Conservation (phyloP, 2,888 invertebrate genomes). For the Argynnis bischoffii region DNA sequence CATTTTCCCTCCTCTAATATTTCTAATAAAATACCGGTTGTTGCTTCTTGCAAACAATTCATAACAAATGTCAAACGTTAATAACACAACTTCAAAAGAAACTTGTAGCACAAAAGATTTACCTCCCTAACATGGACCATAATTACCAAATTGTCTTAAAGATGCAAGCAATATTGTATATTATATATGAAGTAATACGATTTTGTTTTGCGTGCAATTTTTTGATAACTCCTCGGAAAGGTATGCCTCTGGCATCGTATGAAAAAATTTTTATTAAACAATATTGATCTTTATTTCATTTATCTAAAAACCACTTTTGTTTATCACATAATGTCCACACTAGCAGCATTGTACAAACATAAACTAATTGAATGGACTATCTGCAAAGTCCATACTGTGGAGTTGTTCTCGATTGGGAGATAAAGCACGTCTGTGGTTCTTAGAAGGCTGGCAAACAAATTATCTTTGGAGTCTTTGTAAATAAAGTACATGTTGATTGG, state of each 20-base stretch:
- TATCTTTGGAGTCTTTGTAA: constrained; percentile 34
- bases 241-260: not conserved
- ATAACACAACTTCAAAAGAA: constrained; percentile 60
- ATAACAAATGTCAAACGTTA: constrained; percentile 66
- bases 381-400: constrained; percentile 28
- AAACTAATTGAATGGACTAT: constrained; percentile 39
- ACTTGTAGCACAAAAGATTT: constrained; percentile 39
- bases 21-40: constrained; percentile 49
- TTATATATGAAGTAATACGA: not conserved
- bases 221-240: not conserved
- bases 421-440: constrained; percentile 36
- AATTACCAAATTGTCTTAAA: constrained; percentile 12
- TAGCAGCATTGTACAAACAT: constrained; percentile 25
- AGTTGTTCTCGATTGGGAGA: constrained; percentile 36
- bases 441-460: constrained; percentile 31
- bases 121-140: constrained; percentile 8
- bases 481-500: constrained; percentile 30
- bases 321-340: constrained; percentile 3
- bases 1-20: constrained; percentile 13
- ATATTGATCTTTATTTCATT: constrained; percentile 11
- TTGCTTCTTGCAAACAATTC: constrained; percentile 69
- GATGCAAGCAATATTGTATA: not conserved
- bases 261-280: not conserved
- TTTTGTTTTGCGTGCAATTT: not conserved
- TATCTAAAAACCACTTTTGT: not conserved